Evolutionary conservation across 2,797 vertebrate species (phyloP).

Genomic region (Phalloptychus januarius): DNA sequence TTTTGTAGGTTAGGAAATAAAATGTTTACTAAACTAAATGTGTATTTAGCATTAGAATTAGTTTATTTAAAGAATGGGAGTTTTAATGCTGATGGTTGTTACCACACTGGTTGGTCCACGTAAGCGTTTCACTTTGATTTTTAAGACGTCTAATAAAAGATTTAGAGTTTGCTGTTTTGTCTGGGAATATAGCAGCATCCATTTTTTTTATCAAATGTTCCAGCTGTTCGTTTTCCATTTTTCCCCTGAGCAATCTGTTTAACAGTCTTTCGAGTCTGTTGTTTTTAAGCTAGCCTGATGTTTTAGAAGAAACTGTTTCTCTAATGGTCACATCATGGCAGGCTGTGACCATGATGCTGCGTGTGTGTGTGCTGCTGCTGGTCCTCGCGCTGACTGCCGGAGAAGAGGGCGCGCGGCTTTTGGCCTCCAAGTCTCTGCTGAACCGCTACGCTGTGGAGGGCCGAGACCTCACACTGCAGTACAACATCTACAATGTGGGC

Average conservation of each 20-base stretch:
- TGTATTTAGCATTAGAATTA: not conserved
- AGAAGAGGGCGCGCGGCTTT: conserved; percentile 92
- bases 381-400: conserved; percentile 69
- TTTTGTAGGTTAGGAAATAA: not conserved
- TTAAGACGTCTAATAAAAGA: not conserved
- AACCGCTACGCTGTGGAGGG: conserved; percentile 96
- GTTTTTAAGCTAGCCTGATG: not conserved
- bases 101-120: conserved; percentile 49
- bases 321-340: too few species aligned
- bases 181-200: not conserved
- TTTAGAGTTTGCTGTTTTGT: not conserved
- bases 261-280: not conserved
- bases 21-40: not conserved
- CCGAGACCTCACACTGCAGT: conserved; percentile 92
- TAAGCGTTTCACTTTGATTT: conserved; percentile 39
- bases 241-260: not conserved
- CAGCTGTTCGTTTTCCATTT: not conserved
- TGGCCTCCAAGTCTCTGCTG: conserved; percentile 93
- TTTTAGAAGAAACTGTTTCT: not conserved
- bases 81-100: not conserved
- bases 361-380: conserved; percentile 64
- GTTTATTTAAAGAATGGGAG: not conserved
- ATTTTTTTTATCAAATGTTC: not conserved
- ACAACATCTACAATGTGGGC: conserved; percentile 97
- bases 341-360: conserved; percentile 81